Evolutionary conservation across 1,140 invertebrate species (phyloP), one percentile per base, ranked within the genome.

Genomic region (Monomorium pharaonis): DNA sequence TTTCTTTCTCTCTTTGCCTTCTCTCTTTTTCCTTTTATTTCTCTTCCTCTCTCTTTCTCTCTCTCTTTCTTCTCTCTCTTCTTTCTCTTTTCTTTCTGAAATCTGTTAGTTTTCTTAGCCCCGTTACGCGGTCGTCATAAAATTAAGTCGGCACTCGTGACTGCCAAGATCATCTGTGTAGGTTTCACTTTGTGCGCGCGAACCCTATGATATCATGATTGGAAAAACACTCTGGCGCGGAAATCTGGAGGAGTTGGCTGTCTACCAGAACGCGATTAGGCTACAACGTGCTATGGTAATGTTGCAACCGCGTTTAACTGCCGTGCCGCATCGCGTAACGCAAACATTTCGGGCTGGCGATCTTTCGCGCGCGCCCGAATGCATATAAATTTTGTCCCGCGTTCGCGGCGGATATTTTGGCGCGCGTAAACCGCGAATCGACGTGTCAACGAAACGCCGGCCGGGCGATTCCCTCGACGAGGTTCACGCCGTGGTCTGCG

Each of bases 401-500:
- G 47, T 33, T 12, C 77, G 77, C 60, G 44, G 62, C 47, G 67
- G 76, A 12, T 62, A 75, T 56, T 67, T 49, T 21, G 42, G 42
- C 62, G 76, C 51, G 81, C 47, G 81, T 58, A 88, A 88, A 89
- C 85, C 87, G 86, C 88, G 87, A 85, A 88, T 88, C 72, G 84
- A 89, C 84, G 85, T 91, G 91, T 92, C 91, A 92, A 92, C 90
- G 87, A 67, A 85, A 90, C 87, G 67, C 67, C 72, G n/a, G n/a
- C n/a, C n/a, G 80, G 24, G 83, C 87, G 89, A 92, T 92, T 89
- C 91, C 76, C 88, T 87, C 86, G 88, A 81, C 87, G 86, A 88
- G 86, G 88, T 89, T 88, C 88, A 69, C 92, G 83, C 63, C 92
- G 88, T 88, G 90, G 93, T 88, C 93, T 95, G 94, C 87, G 93